A percentile compares a stretch with the other conserved stretches of the same genome.
Evolutionary conservation across 2,888 invertebrate genomes (phyloP).

Genomic region (Iselma pallidipennis): DNA sequence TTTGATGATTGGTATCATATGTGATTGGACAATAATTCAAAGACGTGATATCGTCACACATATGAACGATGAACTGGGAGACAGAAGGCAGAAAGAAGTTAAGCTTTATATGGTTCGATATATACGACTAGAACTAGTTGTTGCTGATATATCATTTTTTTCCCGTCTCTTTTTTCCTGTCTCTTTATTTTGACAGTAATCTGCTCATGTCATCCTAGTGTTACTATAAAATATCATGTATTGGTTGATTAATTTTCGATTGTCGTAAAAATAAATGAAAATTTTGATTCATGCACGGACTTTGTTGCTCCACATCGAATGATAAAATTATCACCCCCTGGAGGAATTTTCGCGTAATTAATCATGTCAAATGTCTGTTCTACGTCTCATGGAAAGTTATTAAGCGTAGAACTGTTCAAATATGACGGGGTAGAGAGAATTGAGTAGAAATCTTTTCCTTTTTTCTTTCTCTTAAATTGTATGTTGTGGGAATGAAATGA

Average conservation of each 20-base stretch:
- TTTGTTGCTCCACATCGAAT: neutral
- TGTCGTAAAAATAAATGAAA: neutral
- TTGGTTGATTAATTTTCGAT: neutral
- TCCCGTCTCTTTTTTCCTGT: conserved; percentile 4
- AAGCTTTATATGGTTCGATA: conserved; percentile 26
- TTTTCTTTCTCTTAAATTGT: too few relatives aligned
- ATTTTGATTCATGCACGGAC: neutral
- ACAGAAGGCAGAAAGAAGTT: conserved; percentile 5
- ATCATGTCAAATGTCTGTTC: neutral
- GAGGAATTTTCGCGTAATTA: neutral
- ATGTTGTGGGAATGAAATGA: too few relatives aligned
- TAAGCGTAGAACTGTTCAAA: neutral
- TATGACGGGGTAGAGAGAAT: neutral
- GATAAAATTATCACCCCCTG: neutral
- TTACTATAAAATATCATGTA: neutral
- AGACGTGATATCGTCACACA: conserved; percentile 18
- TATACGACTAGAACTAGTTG: conserved; percentile 16
- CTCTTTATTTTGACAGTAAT: neutral
- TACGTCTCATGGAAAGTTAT: neutral
- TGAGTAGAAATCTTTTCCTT: too few relatives aligned
- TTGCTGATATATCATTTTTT: conserved; percentile 24
- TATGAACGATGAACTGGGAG: conserved; percentile 17
- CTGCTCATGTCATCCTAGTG: neutral
- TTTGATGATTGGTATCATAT: conserved; percentile 16
- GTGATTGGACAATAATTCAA: conserved; percentile 22